Evolutionary conservation across 2,888 invertebrate species (phyloP), one percentile per base, ranked within the genome.

Genomic region (Saturnia japonica): DNA sequence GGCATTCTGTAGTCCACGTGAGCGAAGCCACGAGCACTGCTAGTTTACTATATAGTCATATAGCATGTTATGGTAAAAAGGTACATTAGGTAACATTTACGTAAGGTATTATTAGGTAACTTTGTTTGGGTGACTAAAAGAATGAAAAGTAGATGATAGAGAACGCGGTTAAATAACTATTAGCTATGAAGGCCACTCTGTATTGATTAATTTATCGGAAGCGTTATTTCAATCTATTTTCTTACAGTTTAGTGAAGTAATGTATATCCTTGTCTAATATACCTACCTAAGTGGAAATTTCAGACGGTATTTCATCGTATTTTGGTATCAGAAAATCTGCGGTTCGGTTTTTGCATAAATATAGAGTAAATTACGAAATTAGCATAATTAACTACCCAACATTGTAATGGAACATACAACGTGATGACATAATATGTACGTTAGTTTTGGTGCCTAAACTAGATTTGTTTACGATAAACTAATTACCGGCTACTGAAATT

Each of bases 341-440:
- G 14, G 45, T 47, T 34, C 14, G 34, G 64, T 45, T n/a, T 47
- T 64, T 69, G 62, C 34, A 19, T 69, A 64, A 45, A n/a, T 43
- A 47, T 47, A 47, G 14, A 47, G 45, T 12, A 40, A 47, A 69
- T 40, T 66, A 28, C 34, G 19, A 60, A 42, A 69, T 68, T 42
- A 34, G 25, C 45, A n/a, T n/a, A n/a, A n/a, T n/a, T 22, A 62
- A 69, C 62, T 60, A 19, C 45, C 45, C 9, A 45, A 28, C 45
- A 69, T 40, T 64, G 66, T 66, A 66, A 28, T 28, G 28, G 25
- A 60, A 60, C 57, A 77, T 79, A 76, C 76, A 76, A 79, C 77
- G 75, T 78, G 76, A 78, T 76, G 77, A 77, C 76, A 78, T 79
- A 78, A 79, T 80, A 81, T 80, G 81, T 77, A 60, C 25, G 22